Evolutionary conservation across 2,113 vertebrate species (phyloP), one percentile per base, ranked within the genome.

Genomic region (Microcebus griseorufus): DNA sequence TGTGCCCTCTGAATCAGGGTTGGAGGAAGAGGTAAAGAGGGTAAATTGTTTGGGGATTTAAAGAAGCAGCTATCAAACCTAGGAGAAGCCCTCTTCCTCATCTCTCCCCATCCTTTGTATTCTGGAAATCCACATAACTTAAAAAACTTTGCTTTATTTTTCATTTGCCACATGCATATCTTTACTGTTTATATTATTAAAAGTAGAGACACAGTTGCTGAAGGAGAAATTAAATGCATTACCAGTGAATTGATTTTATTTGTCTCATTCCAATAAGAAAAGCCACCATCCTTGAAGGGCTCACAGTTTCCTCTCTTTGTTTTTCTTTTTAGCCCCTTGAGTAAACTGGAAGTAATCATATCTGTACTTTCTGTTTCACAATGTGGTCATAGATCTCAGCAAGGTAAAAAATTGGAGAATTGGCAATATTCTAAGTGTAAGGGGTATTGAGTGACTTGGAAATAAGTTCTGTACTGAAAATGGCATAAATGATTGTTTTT

Each of bases 361-460:
- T 53, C n/a, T 34, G 10, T 0, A 14, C 64, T 65, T 34, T 55
- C 51, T 69, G 22, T 90, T 85, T 90, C 51, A 7, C 37, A 48
- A 51, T 39, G 23, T 79, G 34, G 34, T n/a, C 58, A 14, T 18
- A 89, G 64, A 55, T 82, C 72, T 88, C n/a, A 3, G 12, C n/a
- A 84, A 80, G 64, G 9, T 32, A 94, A 79, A 80, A 53, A 55
- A 10, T n/a, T 23, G 62, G 72, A 55, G 64, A 84, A 75, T n/a
- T 75, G 75, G 60, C 9, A 75, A 6, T 72, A 51, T 65, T 72
- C 62, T 55, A 39, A 76, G 4, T 45, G 23, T 84, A 84, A 88
- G 83, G 34, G 32, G 4, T 90, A 86, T 91, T 76, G 90, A 94
- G 34, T 92, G 88, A 83, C 53, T 97, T 96, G 89, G 93, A 95